These are phyloP conservation scores for Manis crassicaudata DNA, from an alignment of 2,797 vertebrate species.

Conservation along the genomic window DNA sequence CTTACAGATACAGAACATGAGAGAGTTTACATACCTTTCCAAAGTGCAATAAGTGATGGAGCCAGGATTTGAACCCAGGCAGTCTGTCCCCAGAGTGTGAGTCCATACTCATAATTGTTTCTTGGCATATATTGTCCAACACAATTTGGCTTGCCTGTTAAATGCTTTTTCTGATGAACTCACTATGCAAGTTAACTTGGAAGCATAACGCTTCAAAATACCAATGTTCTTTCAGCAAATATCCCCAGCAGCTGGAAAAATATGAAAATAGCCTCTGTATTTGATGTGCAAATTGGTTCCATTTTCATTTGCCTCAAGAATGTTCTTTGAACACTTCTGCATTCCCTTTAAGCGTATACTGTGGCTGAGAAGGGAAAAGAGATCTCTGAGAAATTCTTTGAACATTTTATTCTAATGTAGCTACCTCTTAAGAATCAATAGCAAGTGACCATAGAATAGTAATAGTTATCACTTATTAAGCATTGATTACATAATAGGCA, in stretches of 20 bases:
- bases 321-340: slow-evolving; percentile 39
- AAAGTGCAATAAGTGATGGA: background rate
- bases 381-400: slow-evolving; percentile 16
- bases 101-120: slow-evolving; percentile 22
- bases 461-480: background rate
- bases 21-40: background rate
- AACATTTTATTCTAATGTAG: background rate
- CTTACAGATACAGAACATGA: slow-evolving; percentile 14
- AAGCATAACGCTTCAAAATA: slow-evolving; percentile 51
- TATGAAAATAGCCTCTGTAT: slow-evolving; percentile 52
- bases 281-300: slow-evolving; percentile 57
- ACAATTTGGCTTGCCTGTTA: slow-evolving; percentile 18
- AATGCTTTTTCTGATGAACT: slow-evolving; percentile 54
- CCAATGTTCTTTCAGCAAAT: slow-evolving; percentile 58
- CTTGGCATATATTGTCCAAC: slow-evolving; percentile 7
- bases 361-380: background rate
- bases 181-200: slow-evolving; percentile 35
- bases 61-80: slow-evolving; percentile 28
- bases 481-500: background rate
- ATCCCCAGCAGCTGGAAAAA: slow-evolving; percentile 57
- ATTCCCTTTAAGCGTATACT: background rate
- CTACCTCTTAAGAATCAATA: background rate
- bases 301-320: slow-evolving; percentile 61
- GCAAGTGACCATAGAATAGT: background rate
- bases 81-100: background rate